Conservation (phyloP, 2,797 vertebrate genomes). For the Eulemur rubriventer region DNA sequence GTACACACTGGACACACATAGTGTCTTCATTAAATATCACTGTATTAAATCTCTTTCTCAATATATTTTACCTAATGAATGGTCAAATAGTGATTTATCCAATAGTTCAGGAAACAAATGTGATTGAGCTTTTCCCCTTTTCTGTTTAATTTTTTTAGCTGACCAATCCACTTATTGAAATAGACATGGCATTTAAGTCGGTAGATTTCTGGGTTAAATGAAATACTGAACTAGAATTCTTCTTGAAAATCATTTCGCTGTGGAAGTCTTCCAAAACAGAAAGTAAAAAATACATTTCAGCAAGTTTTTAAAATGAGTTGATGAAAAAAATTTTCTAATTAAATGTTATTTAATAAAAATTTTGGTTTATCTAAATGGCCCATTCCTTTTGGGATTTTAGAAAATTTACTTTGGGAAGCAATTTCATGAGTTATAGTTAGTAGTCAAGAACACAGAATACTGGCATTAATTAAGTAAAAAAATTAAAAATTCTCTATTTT, state of each 20-base stretch:
- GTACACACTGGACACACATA: neutral
- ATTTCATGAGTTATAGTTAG: neutral
- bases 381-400: neutral
- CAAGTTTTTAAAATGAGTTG: neutral
- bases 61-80: neutral
- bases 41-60: slow-evolving; percentile 16
- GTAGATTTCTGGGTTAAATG: neutral
- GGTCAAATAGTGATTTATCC: neutral
- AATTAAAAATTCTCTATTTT: neutral
- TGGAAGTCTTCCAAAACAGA: neutral
- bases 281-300: neutral
- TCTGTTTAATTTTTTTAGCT: neutral
- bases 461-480: neutral
- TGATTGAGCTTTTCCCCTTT: neutral
- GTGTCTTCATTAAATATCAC: neutral
- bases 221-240: neutral
- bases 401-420: slow-evolving; percentile 1
- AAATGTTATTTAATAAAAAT: neutral
- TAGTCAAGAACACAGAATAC: neutral
- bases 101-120: neutral
- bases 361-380: neutral
- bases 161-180: neutral
- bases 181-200: neutral
- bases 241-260: neutral
- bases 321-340: neutral